A percentile compares a stretch with the other conserved stretches of the same genome.
Conservation (phyloP, 1,140 invertebrate genomes). For the Arion vulgaris region DNA sequence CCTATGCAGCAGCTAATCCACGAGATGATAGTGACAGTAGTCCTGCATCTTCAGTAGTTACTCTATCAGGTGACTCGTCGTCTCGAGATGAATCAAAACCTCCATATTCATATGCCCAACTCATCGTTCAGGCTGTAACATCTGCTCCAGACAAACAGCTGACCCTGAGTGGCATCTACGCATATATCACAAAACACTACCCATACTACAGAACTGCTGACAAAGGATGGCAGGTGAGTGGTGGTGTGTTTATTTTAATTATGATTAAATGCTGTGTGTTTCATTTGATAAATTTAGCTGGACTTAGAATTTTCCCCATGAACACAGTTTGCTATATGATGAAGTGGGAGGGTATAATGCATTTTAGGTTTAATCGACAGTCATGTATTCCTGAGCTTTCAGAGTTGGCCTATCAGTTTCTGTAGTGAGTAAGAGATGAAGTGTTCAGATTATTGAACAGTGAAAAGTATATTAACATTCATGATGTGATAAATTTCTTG, state of each 20-base stretch:
- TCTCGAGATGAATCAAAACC: conserved; percentile 79
- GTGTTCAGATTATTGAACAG: no score
- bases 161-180: conserved; percentile 98
- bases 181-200: conserved; percentile 98
- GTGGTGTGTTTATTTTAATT: background rate
- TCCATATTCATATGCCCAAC: conserved; percentile 97
- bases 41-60: conserved; percentile 70
- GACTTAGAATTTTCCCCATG: conserved; percentile 94
- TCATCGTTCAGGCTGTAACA: conserved; percentile 98
- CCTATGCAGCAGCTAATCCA: conserved; percentile 75
- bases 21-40: conserved; percentile 67
- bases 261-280: conserved; percentile 91
- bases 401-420: no score
- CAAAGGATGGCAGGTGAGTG: conserved; percentile 93
- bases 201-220: conserved; percentile 98
- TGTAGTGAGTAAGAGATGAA: no score
- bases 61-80: background rate
- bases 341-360: no score
- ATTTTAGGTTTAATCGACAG: no score
- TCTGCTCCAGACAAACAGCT: conserved; percentile 95
- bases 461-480: no score
- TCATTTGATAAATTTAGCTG: conserved; percentile 96
- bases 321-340: conserved; percentile 97
- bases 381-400: no score
- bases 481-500: no score